A percentile compares a stretch with the other conserved stretches of the same genome.
Conservation (phyloP, 1,140 invertebrate genomes). For the Agrypnia vestita region DNA sequence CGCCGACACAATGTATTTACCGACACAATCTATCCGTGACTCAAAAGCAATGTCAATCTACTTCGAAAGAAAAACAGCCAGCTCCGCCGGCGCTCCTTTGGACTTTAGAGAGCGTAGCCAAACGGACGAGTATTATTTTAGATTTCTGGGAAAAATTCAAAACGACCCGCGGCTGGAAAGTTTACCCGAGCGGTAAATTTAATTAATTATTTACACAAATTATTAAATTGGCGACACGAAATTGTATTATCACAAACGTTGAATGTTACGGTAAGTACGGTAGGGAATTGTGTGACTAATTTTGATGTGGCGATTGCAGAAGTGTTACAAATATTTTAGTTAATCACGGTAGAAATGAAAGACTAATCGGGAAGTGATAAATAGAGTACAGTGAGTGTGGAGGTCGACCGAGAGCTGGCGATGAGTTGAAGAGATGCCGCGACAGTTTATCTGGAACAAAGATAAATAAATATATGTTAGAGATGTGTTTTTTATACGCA, state of each 20-base stretch:
- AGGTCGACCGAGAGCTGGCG: not conserved
- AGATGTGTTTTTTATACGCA: no score
- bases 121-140: not conserved
- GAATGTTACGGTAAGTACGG: not conserved
- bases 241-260: no score
- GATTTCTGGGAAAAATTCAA: no score
- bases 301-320: not conserved
- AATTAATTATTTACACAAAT: not conserved
- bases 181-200: not conserved
- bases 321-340: not conserved
- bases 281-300: not conserved
- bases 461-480: slow-evolving; percentile 2
- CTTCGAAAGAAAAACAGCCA: slow-evolving; percentile 1
- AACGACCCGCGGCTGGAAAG: no score
- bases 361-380: not conserved
- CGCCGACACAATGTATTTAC: slow-evolving; percentile 20
- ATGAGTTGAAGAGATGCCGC: not conserved
- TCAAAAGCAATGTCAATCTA: not conserved
- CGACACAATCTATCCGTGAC: slow-evolving; percentile 11
- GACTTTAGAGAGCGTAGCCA: not conserved
- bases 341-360: not conserved
- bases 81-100: not conserved
- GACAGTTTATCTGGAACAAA: slow-evolving; percentile 21
- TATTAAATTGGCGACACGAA: no score
- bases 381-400: not conserved